These are phyloP conservation scores for Amblyjoppa fuscipennis DNA, from an alignment of 2,888 invertebrate species.

Conservation along the genomic window DNA sequence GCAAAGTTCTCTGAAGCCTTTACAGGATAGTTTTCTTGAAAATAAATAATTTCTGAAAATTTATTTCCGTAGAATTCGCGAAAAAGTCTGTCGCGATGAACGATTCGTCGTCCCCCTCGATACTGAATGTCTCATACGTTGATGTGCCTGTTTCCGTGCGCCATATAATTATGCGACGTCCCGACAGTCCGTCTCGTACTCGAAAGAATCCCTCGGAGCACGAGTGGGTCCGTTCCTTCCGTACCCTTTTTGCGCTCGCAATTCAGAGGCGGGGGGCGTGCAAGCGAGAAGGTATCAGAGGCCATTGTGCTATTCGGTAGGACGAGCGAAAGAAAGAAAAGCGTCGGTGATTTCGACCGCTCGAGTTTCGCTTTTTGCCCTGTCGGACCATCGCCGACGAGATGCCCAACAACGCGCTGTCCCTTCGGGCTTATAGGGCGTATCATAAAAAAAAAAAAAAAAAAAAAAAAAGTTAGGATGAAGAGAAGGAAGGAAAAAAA, in stretches of 20 bases:
- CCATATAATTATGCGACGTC: constrained; percentile 6
- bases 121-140: background rate
- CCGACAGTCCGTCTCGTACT: background rate
- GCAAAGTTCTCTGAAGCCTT: no score
- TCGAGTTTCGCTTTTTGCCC: constrained; percentile 59
- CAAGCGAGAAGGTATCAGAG: constrained; percentile 36
- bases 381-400: constrained; percentile 35
- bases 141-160: background rate
- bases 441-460: constrained; percentile 12
- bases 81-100: background rate
- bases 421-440: constrained; percentile 35
- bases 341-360: constrained; percentile 44
- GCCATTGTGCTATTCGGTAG: constrained; percentile 36
- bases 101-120: background rate
- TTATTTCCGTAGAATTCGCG: background rate
- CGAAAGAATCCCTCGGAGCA: constrained; percentile 37
- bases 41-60: background rate
- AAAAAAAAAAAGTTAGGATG: constrained; percentile 7
- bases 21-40: no score
- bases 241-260: constrained; percentile 31
- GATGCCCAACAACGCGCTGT: constrained; percentile 45
- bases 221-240: constrained; percentile 45
- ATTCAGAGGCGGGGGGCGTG: constrained; percentile 30
- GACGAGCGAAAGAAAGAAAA: constrained; percentile 31
- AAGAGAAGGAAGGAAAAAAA: constrained; percentile 33